phyloP scores from a whole-genome alignment of 2,888 invertebrate genomes.

The Caenorhabditis wallacei region DNA sequence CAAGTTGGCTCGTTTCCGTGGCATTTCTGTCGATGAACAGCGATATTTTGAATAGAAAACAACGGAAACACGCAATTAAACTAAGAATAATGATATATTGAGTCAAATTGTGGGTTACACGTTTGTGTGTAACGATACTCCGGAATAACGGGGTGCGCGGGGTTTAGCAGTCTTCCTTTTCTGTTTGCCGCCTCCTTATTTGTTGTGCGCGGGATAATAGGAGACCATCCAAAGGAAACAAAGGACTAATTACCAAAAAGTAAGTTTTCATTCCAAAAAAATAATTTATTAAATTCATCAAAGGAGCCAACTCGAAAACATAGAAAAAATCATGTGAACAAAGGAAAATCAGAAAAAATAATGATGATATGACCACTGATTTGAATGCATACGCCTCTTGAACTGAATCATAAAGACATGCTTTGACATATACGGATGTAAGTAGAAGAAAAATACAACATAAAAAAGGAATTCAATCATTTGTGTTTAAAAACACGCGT shows the following conservation, averaged over 20 bases:
- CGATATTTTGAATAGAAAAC: neutral
- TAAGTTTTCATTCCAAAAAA: no score
- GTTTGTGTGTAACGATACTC: neutral
- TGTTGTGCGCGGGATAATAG: no score
- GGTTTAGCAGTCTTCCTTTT: no score
- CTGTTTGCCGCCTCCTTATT: no score
- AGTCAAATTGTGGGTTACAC: neutral
- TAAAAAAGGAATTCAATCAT: neutral
- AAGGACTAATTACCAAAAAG: no score
- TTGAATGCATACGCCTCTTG: slow-evolving; percentile 1
- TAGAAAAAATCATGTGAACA: neutral
- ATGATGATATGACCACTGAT: neutral
- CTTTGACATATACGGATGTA: neutral
- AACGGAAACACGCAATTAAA: neutral
- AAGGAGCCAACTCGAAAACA: no score
- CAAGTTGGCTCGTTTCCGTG: slow-evolving; percentile 25
- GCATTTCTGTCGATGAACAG: slow-evolving; percentile 16
- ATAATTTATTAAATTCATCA: no score
- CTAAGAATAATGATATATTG: neutral
- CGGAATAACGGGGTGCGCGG: neutral
- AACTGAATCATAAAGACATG: neutral
- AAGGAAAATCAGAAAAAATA: neutral
- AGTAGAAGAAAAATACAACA: neutral
- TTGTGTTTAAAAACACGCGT: no score
- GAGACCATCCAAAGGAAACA: no score